Evolutionary conservation across 2,797 vertebrate genomes (phyloP), one percentile per base, ranked within the genome.

Genomic region (Momotus momota): DNA sequence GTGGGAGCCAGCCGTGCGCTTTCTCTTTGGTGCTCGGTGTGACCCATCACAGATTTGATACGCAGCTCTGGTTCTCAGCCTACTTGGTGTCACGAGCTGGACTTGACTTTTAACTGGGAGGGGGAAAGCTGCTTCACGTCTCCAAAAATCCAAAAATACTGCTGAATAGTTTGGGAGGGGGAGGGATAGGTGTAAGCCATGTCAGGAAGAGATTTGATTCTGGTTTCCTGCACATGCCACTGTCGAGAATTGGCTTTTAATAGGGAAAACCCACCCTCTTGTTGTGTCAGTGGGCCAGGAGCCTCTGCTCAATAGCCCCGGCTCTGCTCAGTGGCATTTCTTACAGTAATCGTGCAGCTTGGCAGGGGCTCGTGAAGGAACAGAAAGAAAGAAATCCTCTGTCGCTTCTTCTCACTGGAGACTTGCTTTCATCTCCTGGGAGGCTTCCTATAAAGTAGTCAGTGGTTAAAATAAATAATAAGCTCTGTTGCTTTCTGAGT

Each of bases 21-120:
- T 16, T 65, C 49, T 21, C 33, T 45, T 57, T 0, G 0, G 3
- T 27, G 43, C 55, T 40, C 15, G 2, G 31, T 0, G 0, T 1
- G 7, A 66, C 40, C 81, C 25, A 3, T 25, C 48, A 11, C 0
- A 0, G 38, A n/a, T 45, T 52, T 1, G 1, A 5, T 2, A 11
- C 0, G 0, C 0, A 3, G n/a, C 33, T 74, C 69, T 74, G 57
- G 27, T 41, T 78, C 72, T 29, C 38, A 2, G 19, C 0, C 1
- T 26, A 4, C 48, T 33, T 4, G 5, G 21, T 19, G 17, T 5
- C 2, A 0, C 33, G 40, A 46, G 26, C 38, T 40, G 23, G 14
- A 10, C n/a, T 80, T 5, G 5, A 6, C 60, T 61, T 51, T 62
- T 31, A 75, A 31, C 18, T 45, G 9, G 7, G 2, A 21, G 27